Conservation (phyloP, 2,113 vertebrate species). For the Zapus hudsonius region DNA sequence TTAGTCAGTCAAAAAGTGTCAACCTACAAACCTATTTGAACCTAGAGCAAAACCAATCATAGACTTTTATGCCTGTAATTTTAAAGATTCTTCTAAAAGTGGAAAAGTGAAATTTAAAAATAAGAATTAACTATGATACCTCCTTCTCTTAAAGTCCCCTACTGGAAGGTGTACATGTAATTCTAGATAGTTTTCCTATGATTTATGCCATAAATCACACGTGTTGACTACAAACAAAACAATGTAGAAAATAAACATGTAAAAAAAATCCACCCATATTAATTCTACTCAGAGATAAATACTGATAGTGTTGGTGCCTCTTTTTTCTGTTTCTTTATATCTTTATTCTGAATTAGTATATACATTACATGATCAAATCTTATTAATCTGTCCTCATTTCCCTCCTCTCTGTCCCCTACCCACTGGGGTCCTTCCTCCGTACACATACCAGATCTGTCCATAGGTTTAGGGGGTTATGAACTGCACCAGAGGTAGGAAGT, state of each 20-base stretch:
- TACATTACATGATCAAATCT: no score
- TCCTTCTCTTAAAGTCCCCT: neutral
- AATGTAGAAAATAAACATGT: neutral
- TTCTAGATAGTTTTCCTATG: neutral
- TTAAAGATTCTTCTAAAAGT: slow-evolving; percentile 11
- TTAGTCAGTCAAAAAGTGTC: neutral
- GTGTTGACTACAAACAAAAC: neutral
- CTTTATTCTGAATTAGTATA: no score
- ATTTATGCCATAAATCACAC: neutral
- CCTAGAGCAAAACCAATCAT: neutral
- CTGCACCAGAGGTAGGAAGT: no score
- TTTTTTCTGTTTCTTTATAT: no score
- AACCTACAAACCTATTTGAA: slow-evolving; percentile 8
- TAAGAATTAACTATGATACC: neutral
- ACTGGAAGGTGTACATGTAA: no score
- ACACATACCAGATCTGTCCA: no score
- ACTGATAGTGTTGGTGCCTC: no score
- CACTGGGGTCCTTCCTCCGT: no score
- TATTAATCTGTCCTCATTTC: no score
- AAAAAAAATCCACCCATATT: neutral
- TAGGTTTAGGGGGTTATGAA: no score
- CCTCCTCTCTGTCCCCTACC: no score
- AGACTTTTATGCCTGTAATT: neutral
- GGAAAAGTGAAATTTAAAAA: neutral
- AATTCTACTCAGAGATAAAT: no score